Base-by-base conservation (phyloP, 2,113 vertebrate species). In the Stigmatopora argus region DNA sequence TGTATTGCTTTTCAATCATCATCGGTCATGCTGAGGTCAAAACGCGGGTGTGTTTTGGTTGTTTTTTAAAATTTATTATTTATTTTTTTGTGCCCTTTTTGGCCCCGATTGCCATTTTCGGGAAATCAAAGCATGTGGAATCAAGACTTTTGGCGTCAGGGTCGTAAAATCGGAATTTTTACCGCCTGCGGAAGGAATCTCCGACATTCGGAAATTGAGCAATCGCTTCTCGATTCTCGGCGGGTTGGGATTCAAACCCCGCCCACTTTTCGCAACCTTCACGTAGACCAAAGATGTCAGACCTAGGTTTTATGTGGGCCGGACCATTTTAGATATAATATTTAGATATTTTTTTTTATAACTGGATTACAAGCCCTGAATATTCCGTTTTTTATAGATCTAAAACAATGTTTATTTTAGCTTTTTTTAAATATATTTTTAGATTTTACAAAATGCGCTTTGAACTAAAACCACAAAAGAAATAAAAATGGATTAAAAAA, bases 91-190 rank as follows among this genome's bases (percentile, higher is more conserved):
- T 12, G 52, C 52, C 13, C 23, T 56, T 5, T 73, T 76, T 71
- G 70, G 74, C 60, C 48, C 51, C 63, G 70, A 80, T 73, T 80
- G 73, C 82, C 83, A 82, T 78, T 78, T 62, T 64, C 73, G 72
- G 75, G 21, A 26, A 72, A 80, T 86, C 83, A 81, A 83, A 86
- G 75, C 79, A 70, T 83, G 85, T 75, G 78, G 74, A 85, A 70
- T 79, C 52, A 76, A 74, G 76, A 76, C 26, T 66, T 78, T 75
- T 73, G 81, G 63, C 77, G 74, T 70, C 79, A 51, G 61, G 71
- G 74, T 69, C 79, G 87, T 88, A 79, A 71, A 82, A 66, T 71
- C 74, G 85, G 79, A 87, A 86, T 87, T 79, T 83, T 84, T 71
- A n/a, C 74, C 72, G 74, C 82, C 88, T 90, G 87, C 81, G 87